These are phyloP conservation scores for Folsomia manolachei DNA, from an alignment of 2,888 invertebrate species.

Conservation along the genomic window DNA sequence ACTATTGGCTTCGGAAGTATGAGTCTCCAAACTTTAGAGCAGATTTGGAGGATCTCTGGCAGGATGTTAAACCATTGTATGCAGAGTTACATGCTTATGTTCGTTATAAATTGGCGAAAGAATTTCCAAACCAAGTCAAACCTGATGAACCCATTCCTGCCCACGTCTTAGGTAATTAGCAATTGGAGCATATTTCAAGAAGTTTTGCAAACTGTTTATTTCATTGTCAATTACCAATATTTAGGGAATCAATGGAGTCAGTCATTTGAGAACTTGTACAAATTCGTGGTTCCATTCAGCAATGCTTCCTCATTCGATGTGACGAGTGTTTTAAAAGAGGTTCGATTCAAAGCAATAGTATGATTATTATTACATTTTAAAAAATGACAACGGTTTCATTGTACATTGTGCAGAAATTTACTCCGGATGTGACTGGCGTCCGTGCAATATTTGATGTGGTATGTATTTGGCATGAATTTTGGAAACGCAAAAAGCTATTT, in stretches of 20 bases:
- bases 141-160: conserved; percentile 77
- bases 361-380: not conserved
- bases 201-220: too few relatives aligned
- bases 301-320: conserved; percentile 70
- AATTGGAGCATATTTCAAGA: not conserved
- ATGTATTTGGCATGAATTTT: too few relatives aligned
- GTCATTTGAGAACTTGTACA: conserved; percentile 73
- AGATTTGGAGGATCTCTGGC: conserved; percentile 61
- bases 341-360: conserved; percentile 15
- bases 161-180: conserved; percentile 67
- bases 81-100: conserved; percentile 81
- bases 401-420: conserved; percentile 31
- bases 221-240: too few relatives aligned
- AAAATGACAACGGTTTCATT: too few relatives aligned
- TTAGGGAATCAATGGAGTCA: conserved; percentile 79
- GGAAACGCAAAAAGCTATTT: too few relatives aligned
- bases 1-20: conserved; percentile 85
- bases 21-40: conserved; percentile 59
- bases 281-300: conserved; percentile 72
- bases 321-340: conserved; percentile 68
- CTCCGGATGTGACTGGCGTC: conserved; percentile 30
- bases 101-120: conserved; percentile 63
- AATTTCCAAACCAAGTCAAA: conserved; percentile 62
- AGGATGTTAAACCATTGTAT: conserved; percentile 70
- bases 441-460: conserved; percentile 69